These are phyloP conservation scores for Pammene fasciana DNA, from an alignment of 2,888 invertebrate genomes.

Conservation along the genomic window DNA sequence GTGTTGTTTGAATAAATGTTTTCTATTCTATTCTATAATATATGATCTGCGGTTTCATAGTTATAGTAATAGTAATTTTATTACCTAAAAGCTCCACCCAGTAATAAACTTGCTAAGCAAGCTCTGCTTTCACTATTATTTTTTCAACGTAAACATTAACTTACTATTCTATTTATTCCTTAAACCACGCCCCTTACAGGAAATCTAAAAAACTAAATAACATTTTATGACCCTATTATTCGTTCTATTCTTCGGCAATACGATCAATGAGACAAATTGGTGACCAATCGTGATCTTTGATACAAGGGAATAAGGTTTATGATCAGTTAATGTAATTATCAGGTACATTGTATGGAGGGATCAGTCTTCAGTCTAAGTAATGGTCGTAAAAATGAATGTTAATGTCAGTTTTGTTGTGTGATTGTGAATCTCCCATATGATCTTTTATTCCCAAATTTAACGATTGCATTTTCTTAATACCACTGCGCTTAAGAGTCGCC, in stretches of 20 bases:
- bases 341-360: background rate
- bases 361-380: constrained; percentile 18
- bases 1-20: too few species aligned
- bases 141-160: background rate
- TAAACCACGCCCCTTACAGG: constrained; percentile 22
- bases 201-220: constrained; percentile 27
- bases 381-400: background rate
- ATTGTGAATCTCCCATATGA: too few species aligned
- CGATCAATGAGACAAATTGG: background rate
- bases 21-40: too few species aligned
- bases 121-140: background rate
- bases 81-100: background rate
- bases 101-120: background rate
- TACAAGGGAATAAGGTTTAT: too few species aligned
- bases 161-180: constrained; percentile 5
- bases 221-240: constrained; percentile 30
- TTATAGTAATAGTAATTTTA: background rate
- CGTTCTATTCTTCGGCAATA: constrained; percentile 30
- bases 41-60: too few species aligned
- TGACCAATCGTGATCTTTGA: too few species aligned
- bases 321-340: too few species aligned
- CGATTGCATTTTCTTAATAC: too few species aligned
- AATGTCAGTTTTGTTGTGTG: too few species aligned
- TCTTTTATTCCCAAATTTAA: too few species aligned
- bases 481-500: too few species aligned